Evolutionary conservation across 2,888 invertebrate species (phyloP), one percentile per base, ranked within the genome.

Genomic region (Amphiduros pacificus): DNA sequence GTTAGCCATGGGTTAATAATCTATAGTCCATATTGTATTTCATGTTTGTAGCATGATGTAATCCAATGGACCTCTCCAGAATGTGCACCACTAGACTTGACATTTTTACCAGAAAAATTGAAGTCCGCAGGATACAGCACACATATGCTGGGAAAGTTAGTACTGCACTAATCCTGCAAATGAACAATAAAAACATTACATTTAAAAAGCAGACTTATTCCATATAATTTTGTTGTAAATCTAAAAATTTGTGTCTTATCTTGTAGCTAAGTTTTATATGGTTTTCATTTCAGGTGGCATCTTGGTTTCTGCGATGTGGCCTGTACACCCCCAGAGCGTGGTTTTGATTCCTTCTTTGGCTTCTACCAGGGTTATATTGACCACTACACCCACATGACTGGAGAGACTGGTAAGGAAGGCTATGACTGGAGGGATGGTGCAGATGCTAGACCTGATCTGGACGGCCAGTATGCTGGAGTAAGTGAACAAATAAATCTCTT

Each of bases 331-430:
- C 11, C 22, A 9, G 6, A 49, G 11, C 6, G 49, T 6, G 49
- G 49, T 20, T 49, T 49, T 49, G 49, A 49, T 20, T 14, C 49
- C 11, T 49, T 49, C 49, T 49, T 49, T 20, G 49, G 49, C 20
- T 49, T 22, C 49, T 49, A 17, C 49, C n/a, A 22, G n/a, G 49
- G 49, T 11, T 36, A 36, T 17, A 36, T 36, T 36, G 36, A 36
- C 36, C 36, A 36, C 36, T 36, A 36, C 36, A 11, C 36, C 9
- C 36, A 36, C 36, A 9, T 36, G 36, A 17, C 17, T 36, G 36
- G 11, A 9, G n/a, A n/a, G n/a, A n/a, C n/a, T n/a, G n/a, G n/a
- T n/a, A n/a, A n/a, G n/a, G 17, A 36, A 11, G 36, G 36, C 36
- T 36, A 36, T 17, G 36, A 36, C 36, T 36, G 36, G 36, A 11